phyloP scores from a whole-genome alignment of 2,113 vertebrate species.

The Bubo scandiacus region DNA sequence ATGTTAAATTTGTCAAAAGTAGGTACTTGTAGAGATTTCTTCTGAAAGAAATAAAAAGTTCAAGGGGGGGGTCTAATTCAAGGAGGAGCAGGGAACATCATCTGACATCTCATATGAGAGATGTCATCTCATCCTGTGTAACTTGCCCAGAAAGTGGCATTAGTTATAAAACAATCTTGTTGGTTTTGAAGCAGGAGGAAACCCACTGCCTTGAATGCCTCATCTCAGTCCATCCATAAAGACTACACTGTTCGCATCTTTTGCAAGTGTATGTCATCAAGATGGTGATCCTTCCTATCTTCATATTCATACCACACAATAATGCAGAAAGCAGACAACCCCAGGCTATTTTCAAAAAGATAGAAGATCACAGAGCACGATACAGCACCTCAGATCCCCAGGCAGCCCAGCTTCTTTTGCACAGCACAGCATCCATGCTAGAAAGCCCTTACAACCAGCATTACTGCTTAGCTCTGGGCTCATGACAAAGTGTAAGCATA shows the following conservation, averaged over 20 bases:
- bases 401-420: background rate
- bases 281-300: background rate
- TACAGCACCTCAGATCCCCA: background rate
- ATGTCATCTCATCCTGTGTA: background rate
- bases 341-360: background rate
- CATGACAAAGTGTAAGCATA: rapidly evolving
- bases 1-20: background rate
- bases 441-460: background rate
- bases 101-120: background rate
- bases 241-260: background rate
- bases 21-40: background rate
- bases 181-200: background rate
- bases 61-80: background rate
- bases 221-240: background rate
- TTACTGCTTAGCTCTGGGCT: background rate
- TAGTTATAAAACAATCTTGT: background rate
- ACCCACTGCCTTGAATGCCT: background rate
- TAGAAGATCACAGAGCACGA: background rate
- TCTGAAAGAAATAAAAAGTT: constrained; percentile 13
- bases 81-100: background rate
- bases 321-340: background rate
- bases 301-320: rapidly evolving
- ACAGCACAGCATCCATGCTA: rapidly evolving
- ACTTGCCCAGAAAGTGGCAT: background rate
- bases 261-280: background rate